Evolutionary conservation across 2,888 invertebrate species (phyloP), one percentile per base, ranked within the genome.

Genomic region (Ochlodes sylvanus): DNA sequence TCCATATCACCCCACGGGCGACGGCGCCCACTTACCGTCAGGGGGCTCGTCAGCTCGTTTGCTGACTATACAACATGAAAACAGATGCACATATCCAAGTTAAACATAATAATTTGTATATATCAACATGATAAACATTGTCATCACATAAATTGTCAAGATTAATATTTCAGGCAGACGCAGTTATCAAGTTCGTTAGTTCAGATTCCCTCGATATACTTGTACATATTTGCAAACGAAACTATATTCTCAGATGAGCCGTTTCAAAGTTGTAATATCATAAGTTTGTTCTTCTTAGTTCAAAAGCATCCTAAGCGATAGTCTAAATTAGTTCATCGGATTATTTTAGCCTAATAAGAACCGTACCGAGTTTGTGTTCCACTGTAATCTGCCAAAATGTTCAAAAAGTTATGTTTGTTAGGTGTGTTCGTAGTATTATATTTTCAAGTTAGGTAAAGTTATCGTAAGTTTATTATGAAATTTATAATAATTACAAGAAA

Each of bases 181-280:
- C 9, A 50, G 19, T 19, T 50, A 21, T 52, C 21, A 52, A 52
- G 52, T 52, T 52, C 5, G 27, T 52, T 52, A 52, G 14, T 27
- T 27, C 14, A 52, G 52, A 52, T 52, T 52, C 52, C 52, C 52
- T 52, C 52, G 52, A 52, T 52, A 52, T 52, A 52, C 27, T 52
- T 27, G 21, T 21, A 52, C 27, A 52, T 52, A 52, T 52, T 52
- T 27, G 21, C 52, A 52, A 52, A 52, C 7, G 9, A 52, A 52
- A 52, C 52, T 52, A 52, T 52, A 52, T 52, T 27, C 52, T 52
- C 52, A 52, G 52, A 52, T 52, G 52, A 52, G 52, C 21, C 52
- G 52, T 52, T 52, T 27, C 52, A 52, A 52, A 52, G 52, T 52
- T 52, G n/a, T 27, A 27, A 52, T 52, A 52, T 52, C 52, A 52